Evolutionary conservation across 2,888 invertebrate genomes (phyloP).

Genomic region (Chloromyia formosa): DNA sequence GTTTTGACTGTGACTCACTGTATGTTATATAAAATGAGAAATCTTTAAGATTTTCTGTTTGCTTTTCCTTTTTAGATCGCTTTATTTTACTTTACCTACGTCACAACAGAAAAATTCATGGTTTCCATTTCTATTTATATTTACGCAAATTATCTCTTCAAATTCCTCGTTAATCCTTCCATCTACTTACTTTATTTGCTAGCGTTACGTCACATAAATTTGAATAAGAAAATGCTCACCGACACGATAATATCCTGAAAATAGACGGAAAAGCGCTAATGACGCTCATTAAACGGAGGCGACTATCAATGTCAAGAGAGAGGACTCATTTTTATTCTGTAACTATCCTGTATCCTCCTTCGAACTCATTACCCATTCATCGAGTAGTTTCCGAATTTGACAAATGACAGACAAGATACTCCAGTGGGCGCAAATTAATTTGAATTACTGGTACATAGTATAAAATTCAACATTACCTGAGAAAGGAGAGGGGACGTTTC

Average conservation of each 20-base stretch:
- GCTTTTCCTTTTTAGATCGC: no score
- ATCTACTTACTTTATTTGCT: not conserved
- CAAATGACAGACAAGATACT: no score
- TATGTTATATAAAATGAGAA: no score
- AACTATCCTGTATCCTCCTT: not conserved
- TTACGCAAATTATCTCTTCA: no score
- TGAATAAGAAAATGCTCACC: not conserved
- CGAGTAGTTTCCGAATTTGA: not conserved
- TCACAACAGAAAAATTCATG: no score
- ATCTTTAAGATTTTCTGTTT: no score
- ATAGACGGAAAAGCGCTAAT: constrained; percentile 36
- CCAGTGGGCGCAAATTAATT: constrained; percentile 26
- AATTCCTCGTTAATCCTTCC: not conserved
- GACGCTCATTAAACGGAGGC: constrained; percentile 18
- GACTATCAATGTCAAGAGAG: constrained; percentile 33
- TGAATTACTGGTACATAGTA: constrained; percentile 9
- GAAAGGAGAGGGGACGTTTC: no score
- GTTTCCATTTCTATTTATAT: not conserved
- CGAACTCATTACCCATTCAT: not conserved
- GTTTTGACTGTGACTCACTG: no score
- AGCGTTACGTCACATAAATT: no score
- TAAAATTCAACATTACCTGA: no score
- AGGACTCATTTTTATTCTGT: not conserved
- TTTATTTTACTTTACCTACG: no score
- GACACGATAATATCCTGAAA: constrained; percentile 27